Percentiles rank a stretch among this genome's conserved stretches.
Evolutionary conservation across 2,888 invertebrate genomes (phyloP).

Genomic region (Meliscaeva auricollis): DNA sequence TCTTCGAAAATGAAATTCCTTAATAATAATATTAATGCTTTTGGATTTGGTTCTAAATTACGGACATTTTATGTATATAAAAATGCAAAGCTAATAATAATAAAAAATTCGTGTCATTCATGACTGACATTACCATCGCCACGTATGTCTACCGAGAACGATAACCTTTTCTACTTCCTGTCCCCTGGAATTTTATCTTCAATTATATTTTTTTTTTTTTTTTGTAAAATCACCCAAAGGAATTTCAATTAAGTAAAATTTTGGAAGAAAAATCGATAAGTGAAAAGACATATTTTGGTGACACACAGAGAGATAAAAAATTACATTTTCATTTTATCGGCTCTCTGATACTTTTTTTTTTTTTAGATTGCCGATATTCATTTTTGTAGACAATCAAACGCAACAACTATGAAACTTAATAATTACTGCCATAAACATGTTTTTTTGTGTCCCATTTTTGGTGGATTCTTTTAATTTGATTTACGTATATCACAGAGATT

Average conservation of each 20-base stretch:
- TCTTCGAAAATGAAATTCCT: too few relatives aligned
- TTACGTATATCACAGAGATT: too few relatives aligned
- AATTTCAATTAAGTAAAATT: constrained; percentile 1
- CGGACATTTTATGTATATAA: too few relatives aligned
- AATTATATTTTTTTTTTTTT: neutral
- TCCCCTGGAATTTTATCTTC: constrained; percentile 5
- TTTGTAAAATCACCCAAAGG: constrained; percentile 9
- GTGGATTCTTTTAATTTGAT: too few relatives aligned
- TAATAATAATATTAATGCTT: too few relatives aligned
- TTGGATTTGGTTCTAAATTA: too few relatives aligned
- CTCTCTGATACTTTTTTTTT: neutral
- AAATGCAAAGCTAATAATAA: neutral
- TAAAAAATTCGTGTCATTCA: neutral
- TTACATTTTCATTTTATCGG: neutral
- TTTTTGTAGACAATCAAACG: neutral
- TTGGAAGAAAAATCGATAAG: constrained; percentile 22
- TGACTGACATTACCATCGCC: neutral
- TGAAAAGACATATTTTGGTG: neutral
- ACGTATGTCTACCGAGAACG: neutral
- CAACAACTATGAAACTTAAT: neutral
- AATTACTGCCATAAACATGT: neutral
- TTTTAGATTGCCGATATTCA: neutral
- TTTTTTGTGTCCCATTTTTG: too few relatives aligned
- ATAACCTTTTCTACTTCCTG: neutral
- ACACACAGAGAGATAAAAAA: neutral